Evolutionary conservation across 2,113 vertebrate genomes (phyloP).

Genomic region (Megalops atlanticus): DNA sequence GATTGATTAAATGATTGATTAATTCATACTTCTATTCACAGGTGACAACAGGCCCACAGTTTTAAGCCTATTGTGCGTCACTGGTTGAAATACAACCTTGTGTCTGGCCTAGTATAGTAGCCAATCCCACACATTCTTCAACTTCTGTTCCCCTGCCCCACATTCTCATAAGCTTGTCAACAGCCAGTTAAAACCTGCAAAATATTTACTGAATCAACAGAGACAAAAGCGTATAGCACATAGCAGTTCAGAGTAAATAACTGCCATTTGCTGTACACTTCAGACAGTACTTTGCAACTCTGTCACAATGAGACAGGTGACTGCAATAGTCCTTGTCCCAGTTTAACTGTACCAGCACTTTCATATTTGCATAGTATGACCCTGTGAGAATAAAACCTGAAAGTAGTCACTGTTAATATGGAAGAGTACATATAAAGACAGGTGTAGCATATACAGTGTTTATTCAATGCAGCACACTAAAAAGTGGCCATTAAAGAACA

Average conservation of each 20-base stretch:
- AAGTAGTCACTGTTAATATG: not conserved
- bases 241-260: not conserved
- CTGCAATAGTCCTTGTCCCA: not conserved
- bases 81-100: not conserved
- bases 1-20: too few relatives aligned
- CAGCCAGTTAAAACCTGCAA: not conserved
- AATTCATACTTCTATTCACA: too few relatives aligned
- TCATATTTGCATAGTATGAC: not conserved
- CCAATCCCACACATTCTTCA: not conserved
- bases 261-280: not conserved
- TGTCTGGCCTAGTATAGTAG: not conserved
- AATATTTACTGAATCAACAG: not conserved
- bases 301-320: not conserved
- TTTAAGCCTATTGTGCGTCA: not conserved
- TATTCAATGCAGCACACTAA: not conserved
- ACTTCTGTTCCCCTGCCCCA: not conserved
- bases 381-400: not conserved
- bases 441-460: not conserved
- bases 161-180: not conserved
- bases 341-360: not conserved
- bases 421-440: not conserved
- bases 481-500: not conserved
- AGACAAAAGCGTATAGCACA: not conserved
- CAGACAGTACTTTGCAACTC: not conserved
- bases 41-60: conserved; percentile 1